Evolutionary conservation across 2,797 vertebrate genomes (phyloP), one percentile per base, ranked within the genome.

Genomic region (Hypotaenidia philippensis): DNA sequence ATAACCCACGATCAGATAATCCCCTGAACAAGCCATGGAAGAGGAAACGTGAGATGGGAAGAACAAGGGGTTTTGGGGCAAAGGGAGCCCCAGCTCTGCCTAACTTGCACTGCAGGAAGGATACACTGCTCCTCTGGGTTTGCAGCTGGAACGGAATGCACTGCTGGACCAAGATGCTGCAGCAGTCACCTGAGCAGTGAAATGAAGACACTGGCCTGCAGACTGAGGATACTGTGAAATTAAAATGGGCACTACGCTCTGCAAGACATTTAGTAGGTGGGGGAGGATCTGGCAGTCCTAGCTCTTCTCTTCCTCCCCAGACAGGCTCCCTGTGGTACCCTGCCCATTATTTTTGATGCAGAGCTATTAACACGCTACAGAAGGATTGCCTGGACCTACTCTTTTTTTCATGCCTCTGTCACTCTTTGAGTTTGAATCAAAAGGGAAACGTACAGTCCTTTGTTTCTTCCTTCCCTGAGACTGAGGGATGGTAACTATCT

Each of bases 381-480:
- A 86, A 83, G 60, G 64, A 81, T 74, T 66, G 71, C 57, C 72
- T 83, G 52, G 40, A 74, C 69, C 32, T 70, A 41, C 40, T 77
- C 12, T n/a, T 79, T 87, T 45, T 74, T 82, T 17, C 23, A 1
- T 80, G 60, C 18, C n/a, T 91, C 76, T 83, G 65, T 53, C 79
- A 74, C 56, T 85, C 65, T 89, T 76, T 83, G 60, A 83, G 80
- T 80, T 40, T 52, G 76, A 85, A 80, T 76, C 88, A 77, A 86
- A 94, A 90, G 52, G 36, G 44, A 32, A 91, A 83, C 25, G 47
- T 29, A 22, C 41, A 70, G 59, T 45, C 68, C 68, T 96, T 93
- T 89, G 34, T 91, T 94, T 91, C 76, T 70, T 22, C 44, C 72
- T 95, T 71, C 59, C 87, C 15, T 21, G 87, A 90, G 81, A 65